Evolutionary conservation across 2,113 vertebrate species (phyloP).

Genomic region (Phainopepla nitens): DNA sequence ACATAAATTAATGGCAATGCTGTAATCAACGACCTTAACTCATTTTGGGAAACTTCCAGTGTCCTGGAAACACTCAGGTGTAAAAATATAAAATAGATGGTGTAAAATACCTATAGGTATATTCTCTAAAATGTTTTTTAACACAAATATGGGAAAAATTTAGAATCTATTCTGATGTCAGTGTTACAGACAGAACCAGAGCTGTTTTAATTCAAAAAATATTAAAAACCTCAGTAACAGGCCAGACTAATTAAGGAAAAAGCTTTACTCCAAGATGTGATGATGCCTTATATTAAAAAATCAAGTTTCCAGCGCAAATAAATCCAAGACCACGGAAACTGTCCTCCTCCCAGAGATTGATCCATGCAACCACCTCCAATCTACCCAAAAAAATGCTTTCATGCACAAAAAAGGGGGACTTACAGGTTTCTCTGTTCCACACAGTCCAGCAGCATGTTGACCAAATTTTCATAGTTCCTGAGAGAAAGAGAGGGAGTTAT

Average conservation of each 20-base stretch:
- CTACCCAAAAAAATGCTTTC: rapidly evolving
- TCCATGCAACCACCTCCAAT: not conserved
- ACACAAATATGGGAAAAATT: not conserved
- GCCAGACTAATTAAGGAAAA: not conserved
- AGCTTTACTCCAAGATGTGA: not conserved
- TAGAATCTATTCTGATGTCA: not conserved
- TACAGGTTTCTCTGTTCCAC: conserved; percentile 91
- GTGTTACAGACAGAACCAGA: not conserved
- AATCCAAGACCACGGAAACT: not conserved
- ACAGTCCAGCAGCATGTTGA: conserved; percentile 83
- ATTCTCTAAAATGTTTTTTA: not conserved
- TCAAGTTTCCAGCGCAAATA: not conserved
- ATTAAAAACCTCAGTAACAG: not conserved
- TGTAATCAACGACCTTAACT: not conserved
- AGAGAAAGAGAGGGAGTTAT: not conserved
- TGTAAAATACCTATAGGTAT: not conserved
- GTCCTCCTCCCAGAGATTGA: not conserved
- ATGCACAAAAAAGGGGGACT: conserved; percentile 33
- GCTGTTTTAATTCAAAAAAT: not conserved
- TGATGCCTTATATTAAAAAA: not conserved
- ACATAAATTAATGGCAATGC: not conserved
- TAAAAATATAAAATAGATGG: not conserved
- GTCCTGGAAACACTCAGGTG: not conserved
- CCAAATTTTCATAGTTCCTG: conserved; percentile 89
- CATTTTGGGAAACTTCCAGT: not conserved